These are phyloP conservation scores for Scaptomyza polygonia DNA, from an alignment of 2,888 invertebrate genomes.

Conservation along the genomic window DNA sequence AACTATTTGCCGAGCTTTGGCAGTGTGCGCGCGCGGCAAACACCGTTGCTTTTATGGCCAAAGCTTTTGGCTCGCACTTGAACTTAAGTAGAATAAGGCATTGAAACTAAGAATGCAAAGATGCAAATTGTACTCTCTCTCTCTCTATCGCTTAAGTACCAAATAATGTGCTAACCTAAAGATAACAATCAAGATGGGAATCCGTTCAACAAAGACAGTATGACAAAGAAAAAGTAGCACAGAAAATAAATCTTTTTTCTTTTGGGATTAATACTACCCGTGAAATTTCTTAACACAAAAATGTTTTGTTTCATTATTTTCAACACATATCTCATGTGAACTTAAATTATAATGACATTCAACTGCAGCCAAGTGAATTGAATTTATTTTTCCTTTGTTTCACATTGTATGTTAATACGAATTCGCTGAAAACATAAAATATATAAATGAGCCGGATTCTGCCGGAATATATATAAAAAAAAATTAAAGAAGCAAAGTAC, in stretches of 20 bases:
- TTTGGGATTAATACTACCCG: not conserved
- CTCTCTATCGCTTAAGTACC: not conserved
- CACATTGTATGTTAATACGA: not conserved
- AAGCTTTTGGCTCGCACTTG: conserved; percentile 42
- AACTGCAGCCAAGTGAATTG: conserved; percentile 1
- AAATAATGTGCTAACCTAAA: not conserved
- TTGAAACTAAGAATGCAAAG: conserved; percentile 23
- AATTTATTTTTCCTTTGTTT: conserved; percentile 9
- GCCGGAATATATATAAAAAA: conserved; percentile 7
- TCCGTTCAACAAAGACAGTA: not conserved
- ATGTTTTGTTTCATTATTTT: conserved; percentile 1
- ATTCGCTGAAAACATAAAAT: not conserved
- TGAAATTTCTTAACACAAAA: not conserved
- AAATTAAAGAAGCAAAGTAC: not conserved
- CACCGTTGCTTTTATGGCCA: not conserved
- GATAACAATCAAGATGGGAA: not conserved
- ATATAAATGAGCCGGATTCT: not conserved
- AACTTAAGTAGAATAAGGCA: conserved; percentile 23
- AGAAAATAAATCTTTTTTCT: not conserved
- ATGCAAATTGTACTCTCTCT: not conserved
- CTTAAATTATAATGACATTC: not conserved
- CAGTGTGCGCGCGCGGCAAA: not conserved
- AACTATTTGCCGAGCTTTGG: conserved; percentile 23
- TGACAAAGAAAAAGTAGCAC: not conserved
- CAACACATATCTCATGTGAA: not conserved